Base-by-base conservation (phyloP, 2,888 invertebrate species). In the Andrena chrysosceles region DNA sequence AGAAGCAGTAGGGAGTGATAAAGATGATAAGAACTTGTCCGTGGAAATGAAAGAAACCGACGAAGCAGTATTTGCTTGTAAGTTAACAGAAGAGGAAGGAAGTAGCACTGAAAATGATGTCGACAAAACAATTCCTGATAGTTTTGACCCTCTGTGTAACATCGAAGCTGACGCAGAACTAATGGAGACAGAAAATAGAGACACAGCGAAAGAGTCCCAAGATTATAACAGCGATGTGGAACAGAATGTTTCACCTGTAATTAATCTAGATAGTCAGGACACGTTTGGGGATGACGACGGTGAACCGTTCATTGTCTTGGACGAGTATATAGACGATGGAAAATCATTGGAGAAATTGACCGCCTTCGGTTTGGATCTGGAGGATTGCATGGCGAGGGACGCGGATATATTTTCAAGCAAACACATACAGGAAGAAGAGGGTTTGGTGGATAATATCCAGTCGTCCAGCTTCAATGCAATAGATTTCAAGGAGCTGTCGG, bases 311-410 rank as follows among this genome's bases (percentile, higher is more conserved):
- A 83, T 71, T 10, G 67, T 74, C 23, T 60, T 83, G 54, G 74
- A 77, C 8, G 74, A 83, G 2, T 83, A 77, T 16, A 62, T 82
- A 49, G 70, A 77, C 8, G 73, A 83, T 26, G 69, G 6, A 20
- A 73, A 31, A 33, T 73, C 72, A 2, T 59, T 59, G 0, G 75
- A 64, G 10, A 81, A 76, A 54, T 23, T 72, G 10, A 68, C 26
- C 8, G 1, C 23, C 2, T 8, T 31, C 10, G 33, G 71, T 8
- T 7, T 75, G 13, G 70, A 81, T 35, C 23, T 71, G 7, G 81
- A 83, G 16, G 82, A 80, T 3, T 81, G 82, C 26, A 72, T 64
- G 2, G 70, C 82, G 4, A 71, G 69, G 5, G 70, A 79, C 10
- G 52, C 67, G 6, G 64, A 72, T 20, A 20, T 64, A 20, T 81